A percentile compares a stretch with the other conserved stretches of the same genome.
These are phyloP conservation scores for Formica aserva DNA, from an alignment of 2,888 invertebrate species.

Conservation along the genomic window DNA sequence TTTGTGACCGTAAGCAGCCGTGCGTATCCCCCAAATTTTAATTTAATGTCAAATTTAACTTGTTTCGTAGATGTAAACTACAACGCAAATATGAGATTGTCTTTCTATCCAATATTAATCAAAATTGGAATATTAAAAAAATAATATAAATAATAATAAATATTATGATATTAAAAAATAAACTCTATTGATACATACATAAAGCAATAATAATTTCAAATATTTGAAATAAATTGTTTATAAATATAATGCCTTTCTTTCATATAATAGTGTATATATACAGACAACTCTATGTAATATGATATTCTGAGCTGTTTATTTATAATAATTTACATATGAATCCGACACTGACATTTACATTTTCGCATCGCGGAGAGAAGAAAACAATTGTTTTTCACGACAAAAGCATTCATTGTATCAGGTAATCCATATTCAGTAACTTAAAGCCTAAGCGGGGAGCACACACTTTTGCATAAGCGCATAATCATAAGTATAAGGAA, in stretches of 20 bases:
- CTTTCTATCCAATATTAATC: neutral
- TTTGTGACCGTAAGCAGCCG: conserved; percentile 59
- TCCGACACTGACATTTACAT: neutral
- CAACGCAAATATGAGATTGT: neutral
- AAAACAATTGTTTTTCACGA: neutral
- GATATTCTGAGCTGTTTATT: neutral
- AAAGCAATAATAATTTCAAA: neutral
- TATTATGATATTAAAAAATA: neutral
- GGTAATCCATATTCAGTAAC: neutral
- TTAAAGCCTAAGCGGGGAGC: neutral
- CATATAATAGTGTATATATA: neutral
- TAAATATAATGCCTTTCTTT: neutral
- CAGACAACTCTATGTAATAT: neutral
- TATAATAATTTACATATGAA: neutral
- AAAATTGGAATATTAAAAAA: neutral
- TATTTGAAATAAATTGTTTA: neutral
- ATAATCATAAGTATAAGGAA: no score
- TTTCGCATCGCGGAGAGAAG: neutral
- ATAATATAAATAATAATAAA: neutral
- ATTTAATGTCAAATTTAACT: neutral
- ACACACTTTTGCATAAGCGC: no score
- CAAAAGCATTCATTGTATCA: conserved; percentile 1
- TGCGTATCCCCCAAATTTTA: conserved; percentile 41
- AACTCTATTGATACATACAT: neutral
- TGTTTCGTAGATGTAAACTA: neutral